Conservation (phyloP, 23 tunicate species). For the Ciona savignyi region DNA sequence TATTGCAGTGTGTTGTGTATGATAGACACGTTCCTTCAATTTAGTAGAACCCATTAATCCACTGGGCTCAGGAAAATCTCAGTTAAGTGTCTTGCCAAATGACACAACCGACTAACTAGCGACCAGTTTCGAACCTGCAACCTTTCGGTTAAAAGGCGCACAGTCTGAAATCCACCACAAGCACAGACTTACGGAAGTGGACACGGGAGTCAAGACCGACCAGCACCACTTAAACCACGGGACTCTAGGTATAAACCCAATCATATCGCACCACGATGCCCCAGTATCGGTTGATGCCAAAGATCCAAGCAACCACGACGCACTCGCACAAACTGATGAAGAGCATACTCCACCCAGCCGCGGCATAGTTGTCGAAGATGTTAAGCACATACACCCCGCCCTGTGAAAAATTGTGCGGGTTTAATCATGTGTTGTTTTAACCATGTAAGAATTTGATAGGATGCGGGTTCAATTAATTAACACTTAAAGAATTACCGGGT, state of each 20-base stretch:
- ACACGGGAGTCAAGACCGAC: slow-evolving; percentile 35
- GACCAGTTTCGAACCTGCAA: neutral
- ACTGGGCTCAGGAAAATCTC: neutral
- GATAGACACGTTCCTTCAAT: too few species aligned
- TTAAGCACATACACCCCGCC: slow-evolving; percentile 65
- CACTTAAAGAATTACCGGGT: too few species aligned
- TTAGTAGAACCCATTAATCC: too few species aligned
- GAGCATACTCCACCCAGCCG: slow-evolving; percentile 61
- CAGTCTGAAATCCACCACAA: too few species aligned
- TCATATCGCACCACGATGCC: slow-evolving; percentile 45
- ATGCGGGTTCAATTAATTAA: too few species aligned
- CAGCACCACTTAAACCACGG: slow-evolving; percentile 79
- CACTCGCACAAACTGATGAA: slow-evolving; percentile 62
- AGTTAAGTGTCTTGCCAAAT: neutral
- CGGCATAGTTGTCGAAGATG: slow-evolving; percentile 66
- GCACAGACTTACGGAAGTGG: slow-evolving; percentile 34
- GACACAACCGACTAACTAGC: neutral
- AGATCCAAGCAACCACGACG: slow-evolving; percentile 44
- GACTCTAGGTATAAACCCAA: slow-evolving; percentile 44
- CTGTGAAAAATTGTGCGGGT: too few species aligned
- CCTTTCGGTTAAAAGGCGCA: neutral
- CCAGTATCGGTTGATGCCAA: slow-evolving; percentile 54
- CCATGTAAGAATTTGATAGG: too few species aligned
- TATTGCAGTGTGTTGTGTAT: too few species aligned
- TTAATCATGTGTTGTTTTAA: too few species aligned